phyloP scores from a whole-genome alignment of 2,113 vertebrate genomes.

The Sebastes schlegelii region DNA sequence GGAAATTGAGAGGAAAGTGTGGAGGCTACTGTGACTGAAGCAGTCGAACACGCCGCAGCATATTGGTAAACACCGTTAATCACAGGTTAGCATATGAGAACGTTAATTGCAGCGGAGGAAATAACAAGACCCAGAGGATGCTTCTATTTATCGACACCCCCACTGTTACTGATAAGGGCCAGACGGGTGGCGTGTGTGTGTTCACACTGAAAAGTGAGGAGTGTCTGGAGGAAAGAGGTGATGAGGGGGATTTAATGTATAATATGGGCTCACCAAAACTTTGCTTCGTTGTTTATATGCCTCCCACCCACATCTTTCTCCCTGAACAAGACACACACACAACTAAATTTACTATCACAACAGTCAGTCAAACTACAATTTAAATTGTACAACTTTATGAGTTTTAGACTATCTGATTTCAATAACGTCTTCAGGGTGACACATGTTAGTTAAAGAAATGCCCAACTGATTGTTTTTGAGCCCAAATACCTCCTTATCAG shows the following conservation, averaged over 20 bases:
- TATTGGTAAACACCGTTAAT: constrained; percentile 96
- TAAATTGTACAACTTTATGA: background rate
- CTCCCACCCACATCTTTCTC: background rate
- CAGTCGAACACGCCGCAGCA: constrained; percentile 74
- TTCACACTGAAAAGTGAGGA: constrained; percentile 35
- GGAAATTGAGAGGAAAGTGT: constrained; percentile 24
- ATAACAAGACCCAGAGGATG: constrained; percentile 91
- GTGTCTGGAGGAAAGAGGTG: constrained; percentile 47
- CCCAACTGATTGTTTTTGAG: background rate
- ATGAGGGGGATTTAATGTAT: constrained; percentile 31
- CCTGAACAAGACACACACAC: background rate
- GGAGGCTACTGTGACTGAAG: constrained; percentile 37
- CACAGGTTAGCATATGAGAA: constrained; percentile 94
- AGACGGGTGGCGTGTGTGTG: constrained; percentile 7
- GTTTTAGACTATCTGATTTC: background rate
- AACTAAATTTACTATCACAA: background rate
- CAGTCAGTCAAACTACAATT: background rate
- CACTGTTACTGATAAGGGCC: constrained; percentile 75
- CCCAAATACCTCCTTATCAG: too few species aligned
- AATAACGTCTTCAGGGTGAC: background rate
- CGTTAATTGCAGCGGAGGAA: constrained; percentile 94
- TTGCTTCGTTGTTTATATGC: constrained; percentile 12
- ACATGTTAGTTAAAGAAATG: background rate
- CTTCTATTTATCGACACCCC: constrained; percentile 89
- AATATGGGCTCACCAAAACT: constrained; percentile 18